phyloP scores from a whole-genome alignment of 2,888 invertebrate species.

The Endotricha flammealis region DNA sequence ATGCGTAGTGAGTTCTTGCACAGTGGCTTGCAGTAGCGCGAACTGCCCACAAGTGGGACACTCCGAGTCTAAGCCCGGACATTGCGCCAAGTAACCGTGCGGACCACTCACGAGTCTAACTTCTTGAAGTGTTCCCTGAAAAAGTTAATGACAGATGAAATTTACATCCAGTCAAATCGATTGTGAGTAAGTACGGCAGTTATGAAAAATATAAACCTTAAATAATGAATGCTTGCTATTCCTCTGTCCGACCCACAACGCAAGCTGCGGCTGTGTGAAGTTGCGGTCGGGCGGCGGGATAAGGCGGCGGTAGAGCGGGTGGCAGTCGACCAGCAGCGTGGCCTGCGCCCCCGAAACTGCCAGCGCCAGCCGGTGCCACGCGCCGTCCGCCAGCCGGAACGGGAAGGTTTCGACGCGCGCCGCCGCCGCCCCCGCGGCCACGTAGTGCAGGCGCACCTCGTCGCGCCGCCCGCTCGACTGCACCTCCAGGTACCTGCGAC shows the following conservation, averaged over 20 bases:
- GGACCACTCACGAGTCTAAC: slow-evolving; percentile 90
- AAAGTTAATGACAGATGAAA: slow-evolving; percentile 22
- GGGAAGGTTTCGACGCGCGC: slow-evolving; percentile 92
- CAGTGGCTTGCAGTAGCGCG: slow-evolving; percentile 88
- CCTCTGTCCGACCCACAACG: slow-evolving; percentile 93
- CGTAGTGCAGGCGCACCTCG: slow-evolving; percentile 91
- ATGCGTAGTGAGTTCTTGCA: slow-evolving; percentile 87
- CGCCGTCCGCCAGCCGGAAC: slow-evolving; percentile 90
- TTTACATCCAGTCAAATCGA: too few species aligned
- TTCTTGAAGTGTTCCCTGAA: slow-evolving; percentile 92
- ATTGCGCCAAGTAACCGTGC: slow-evolving; percentile 91
- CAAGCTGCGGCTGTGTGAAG: slow-evolving; percentile 84
- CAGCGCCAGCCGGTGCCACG: slow-evolving; percentile 92
- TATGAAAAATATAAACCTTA: slow-evolving; percentile 89
- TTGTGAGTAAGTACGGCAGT: too few species aligned
- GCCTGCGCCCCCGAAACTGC: slow-evolving; percentile 90
- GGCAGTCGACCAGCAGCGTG: slow-evolving; percentile 92
- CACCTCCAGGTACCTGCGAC: slow-evolving; percentile 90
- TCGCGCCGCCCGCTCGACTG: slow-evolving; percentile 93
- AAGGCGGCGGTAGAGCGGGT: slow-evolving; percentile 88
- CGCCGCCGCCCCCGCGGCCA: slow-evolving; percentile 78
- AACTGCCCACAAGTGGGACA: slow-evolving; percentile 96
- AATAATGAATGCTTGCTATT: slow-evolving; percentile 90
- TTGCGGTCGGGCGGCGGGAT: slow-evolving; percentile 87
- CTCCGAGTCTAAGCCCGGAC: slow-evolving; percentile 90